These are phyloP conservation scores for Ictidomys tridecemlineatus DNA, from an alignment of 2,113 vertebrate species.

Conservation along the genomic window DNA sequence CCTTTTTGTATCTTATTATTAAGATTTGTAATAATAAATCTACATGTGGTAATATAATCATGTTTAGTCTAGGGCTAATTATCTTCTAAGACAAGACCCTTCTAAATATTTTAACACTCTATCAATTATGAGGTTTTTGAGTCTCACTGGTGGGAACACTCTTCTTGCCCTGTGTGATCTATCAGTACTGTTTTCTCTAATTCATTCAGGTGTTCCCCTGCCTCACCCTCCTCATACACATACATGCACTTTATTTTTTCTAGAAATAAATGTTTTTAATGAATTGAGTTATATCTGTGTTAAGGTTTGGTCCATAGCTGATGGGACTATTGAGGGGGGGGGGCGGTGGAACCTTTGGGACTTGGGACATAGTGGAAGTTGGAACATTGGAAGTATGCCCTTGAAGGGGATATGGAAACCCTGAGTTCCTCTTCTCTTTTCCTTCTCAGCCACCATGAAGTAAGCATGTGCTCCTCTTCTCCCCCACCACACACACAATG, in stretches of 20 bases:
- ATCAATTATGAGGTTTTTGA: neutral
- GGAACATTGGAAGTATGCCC: neutral
- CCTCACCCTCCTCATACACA: neutral
- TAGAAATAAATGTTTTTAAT: neutral
- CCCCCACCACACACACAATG: neutral
- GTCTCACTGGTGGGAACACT: neutral
- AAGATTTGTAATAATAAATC: neutral
- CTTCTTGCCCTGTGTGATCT: neutral
- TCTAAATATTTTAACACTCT: neutral
- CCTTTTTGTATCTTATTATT: neutral
- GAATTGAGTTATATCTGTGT: neutral
- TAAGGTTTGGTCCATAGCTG: neutral
- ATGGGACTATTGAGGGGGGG: neutral
- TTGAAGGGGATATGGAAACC: neutral
- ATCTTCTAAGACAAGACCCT: neutral
- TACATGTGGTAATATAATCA: neutral
- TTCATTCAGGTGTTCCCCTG: neutral
- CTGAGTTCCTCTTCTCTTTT: neutral
- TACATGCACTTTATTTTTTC: slow-evolving; percentile 8
- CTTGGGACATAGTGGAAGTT: neutral
- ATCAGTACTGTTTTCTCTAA: neutral
- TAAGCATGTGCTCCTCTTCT: neutral
- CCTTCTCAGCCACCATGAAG: neutral
- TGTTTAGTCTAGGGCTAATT: neutral
- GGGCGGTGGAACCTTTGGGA: neutral